Conservation (phyloP, 2,113 vertebrate genomes). For the Urocitellus parryii region DNA sequence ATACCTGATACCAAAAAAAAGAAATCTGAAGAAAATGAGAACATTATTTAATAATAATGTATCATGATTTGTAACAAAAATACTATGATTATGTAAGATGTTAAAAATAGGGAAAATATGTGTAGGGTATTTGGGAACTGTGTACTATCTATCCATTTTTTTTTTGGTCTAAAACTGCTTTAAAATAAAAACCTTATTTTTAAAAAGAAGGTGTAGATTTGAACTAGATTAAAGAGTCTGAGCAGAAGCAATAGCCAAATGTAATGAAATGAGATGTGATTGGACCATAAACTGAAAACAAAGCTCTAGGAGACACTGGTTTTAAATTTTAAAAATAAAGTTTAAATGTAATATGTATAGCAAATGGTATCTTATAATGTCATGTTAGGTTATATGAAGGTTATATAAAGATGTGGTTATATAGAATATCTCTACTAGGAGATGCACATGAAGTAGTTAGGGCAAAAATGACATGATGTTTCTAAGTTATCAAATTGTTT, state of each 20-base stretch:
- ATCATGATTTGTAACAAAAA: constrained; percentile 6
- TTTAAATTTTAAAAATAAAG: not conserved
- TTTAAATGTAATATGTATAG: not conserved
- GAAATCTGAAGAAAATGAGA: not conserved
- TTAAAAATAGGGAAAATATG: not conserved
- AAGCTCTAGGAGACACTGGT: not conserved
- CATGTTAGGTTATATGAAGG: not conserved
- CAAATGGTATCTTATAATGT: not conserved
- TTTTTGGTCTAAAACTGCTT: not conserved
- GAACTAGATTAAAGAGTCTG: not conserved
- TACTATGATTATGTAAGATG: not conserved
- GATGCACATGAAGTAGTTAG: not conserved
- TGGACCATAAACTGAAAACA: not conserved
- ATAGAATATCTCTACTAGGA: not conserved
- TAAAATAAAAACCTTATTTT: not conserved
- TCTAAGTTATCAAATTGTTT: not conserved
- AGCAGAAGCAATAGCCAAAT: not conserved
- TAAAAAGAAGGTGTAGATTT: not conserved
- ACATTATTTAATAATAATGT: not conserved
- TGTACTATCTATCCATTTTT: not conserved
- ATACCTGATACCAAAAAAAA: too few relatives aligned
- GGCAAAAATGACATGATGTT: not conserved
- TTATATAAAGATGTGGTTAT: not conserved
- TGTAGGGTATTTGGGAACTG: not conserved
- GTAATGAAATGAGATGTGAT: not conserved